A percentile compares a stretch with the other conserved stretches of the same genome.
Conservation (phyloP, 2,888 invertebrate genomes). For the Stenodera caucasica region DNA sequence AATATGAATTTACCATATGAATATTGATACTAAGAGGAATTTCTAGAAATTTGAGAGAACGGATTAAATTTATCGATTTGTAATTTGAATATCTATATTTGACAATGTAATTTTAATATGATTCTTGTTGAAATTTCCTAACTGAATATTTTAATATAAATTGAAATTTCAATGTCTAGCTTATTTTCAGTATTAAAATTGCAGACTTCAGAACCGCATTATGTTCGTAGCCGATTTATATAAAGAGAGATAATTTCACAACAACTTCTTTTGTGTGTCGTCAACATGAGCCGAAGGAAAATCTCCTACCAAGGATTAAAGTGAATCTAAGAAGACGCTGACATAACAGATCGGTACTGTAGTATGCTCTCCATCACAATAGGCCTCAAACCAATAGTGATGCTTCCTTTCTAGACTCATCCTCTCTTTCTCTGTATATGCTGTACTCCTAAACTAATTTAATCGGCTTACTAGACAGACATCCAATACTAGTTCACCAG, state of each 20-base stretch:
- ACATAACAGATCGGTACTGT: conserved; percentile 39
- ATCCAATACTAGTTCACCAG: conserved; percentile 21
- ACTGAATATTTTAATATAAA: conserved; percentile 24
- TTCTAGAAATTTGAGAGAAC: neutral
- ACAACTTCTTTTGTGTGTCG: conserved; percentile 39
- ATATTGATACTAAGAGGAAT: neutral
- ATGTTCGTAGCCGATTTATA: conserved; percentile 35
- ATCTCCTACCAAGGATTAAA: conserved; percentile 37
- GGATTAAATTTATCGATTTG: neutral
- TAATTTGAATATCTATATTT: neutral
- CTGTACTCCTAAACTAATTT: conserved; percentile 34
- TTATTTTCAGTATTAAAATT: conserved; percentile 29
- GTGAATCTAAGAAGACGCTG: conserved; percentile 37
- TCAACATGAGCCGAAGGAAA: conserved; percentile 34
- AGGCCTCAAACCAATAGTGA: conserved; percentile 27
- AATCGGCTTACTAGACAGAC: conserved; percentile 31
- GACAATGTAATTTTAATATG: neutral
- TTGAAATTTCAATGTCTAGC: conserved; percentile 21
- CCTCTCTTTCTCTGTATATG: neutral
- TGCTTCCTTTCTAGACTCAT: conserved; percentile 6
- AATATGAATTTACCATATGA: neutral
- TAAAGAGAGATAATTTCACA: conserved; percentile 40
- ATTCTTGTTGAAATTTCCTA: neutral
- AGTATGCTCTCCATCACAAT: conserved; percentile 36
- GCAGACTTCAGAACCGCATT: conserved; percentile 32